These are phyloP conservation scores for Engystomops pustulosus DNA, from an alignment of 2,113 vertebrate genomes.

Conservation along the genomic window DNA sequence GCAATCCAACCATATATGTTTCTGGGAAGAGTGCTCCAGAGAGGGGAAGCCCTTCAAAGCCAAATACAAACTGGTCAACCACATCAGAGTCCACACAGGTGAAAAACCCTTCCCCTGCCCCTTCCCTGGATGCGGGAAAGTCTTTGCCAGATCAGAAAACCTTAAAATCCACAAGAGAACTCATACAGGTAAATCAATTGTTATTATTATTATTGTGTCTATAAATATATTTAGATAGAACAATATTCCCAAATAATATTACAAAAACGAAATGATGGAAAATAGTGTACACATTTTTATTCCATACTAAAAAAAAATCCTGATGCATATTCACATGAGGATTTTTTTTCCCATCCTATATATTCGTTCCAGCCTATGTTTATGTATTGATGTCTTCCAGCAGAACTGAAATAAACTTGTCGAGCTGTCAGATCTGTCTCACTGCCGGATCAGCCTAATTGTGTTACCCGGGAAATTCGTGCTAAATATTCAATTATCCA, in stretches of 20 bases:
- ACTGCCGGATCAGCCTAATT: conserved; percentile 57
- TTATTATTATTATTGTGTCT: no score
- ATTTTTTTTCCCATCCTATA: neutral
- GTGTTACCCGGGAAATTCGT: conserved; percentile 61
- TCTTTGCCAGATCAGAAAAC: conserved; percentile 98
- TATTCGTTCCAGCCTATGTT: neutral
- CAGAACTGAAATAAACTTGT: conserved; percentile 51
- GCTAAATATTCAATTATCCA: conserved; percentile 64
- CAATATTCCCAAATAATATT: no score
- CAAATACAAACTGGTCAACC: conserved; percentile 99
- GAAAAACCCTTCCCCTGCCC: conserved; percentile 86
- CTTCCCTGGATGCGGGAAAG: conserved; percentile 84
- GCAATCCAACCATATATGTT: conserved; percentile 91
- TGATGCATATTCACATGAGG: neutral
- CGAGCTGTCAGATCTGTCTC: conserved; percentile 69
- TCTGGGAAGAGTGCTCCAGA: conserved; percentile 85
- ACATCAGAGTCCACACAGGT: conserved; percentile 98
- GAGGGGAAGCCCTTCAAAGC: conserved; percentile 98
- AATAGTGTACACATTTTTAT: no score
- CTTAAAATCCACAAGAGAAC: conserved; percentile 99
- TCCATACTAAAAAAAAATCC: no score
- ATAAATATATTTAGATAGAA: no score
- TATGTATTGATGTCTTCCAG: conserved; percentile 20
- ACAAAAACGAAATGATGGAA: no score
- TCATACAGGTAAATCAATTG: conserved; percentile 99